Evolutionary conservation across 2,888 invertebrate genomes (phyloP).

Genomic region (Ctena decussata): DNA sequence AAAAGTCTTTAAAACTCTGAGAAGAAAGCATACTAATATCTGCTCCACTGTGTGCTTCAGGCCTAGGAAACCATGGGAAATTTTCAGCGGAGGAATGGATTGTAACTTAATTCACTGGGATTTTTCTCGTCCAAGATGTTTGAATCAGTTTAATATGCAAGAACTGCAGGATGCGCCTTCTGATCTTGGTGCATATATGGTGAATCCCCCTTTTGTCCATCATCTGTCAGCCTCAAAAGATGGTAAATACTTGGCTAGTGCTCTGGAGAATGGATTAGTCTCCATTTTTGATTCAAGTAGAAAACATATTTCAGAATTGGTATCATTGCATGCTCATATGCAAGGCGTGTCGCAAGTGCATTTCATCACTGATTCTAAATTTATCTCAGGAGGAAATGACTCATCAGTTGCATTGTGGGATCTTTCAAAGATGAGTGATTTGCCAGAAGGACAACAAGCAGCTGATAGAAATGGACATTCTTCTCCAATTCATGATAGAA

Average conservation of each 20-base stretch:
- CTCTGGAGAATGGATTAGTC: constrained; percentile 84
- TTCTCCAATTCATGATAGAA: constrained; percentile 68
- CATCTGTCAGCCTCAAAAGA: constrained; percentile 74
- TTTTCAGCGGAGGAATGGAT: constrained; percentile 84
- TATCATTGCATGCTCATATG: constrained; percentile 81
- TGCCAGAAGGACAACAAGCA: constrained; percentile 12
- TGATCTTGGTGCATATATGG: constrained; percentile 79
- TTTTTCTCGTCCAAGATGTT: constrained; percentile 79
- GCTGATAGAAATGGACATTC: constrained; percentile 62
- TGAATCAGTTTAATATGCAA: constrained; percentile 84
- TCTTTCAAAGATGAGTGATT: constrained; percentile 70
- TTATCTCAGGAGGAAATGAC: constrained; percentile 84
- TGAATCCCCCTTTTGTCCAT: constrained; percentile 85
- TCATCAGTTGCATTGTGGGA: constrained; percentile 80
- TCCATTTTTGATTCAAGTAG: constrained; percentile 80
- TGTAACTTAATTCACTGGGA: constrained; percentile 85
- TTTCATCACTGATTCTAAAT: constrained; percentile 74
- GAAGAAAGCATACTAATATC: constrained; percentile 85
- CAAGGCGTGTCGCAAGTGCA: constrained; percentile 85
- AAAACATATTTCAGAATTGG: constrained; percentile 75
- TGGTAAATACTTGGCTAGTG: constrained; percentile 80
- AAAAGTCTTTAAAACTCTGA: constrained; percentile 81
- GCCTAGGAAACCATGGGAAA: constrained; percentile 78
- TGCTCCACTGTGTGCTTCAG: constrained; percentile 83
- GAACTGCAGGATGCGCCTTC: constrained; percentile 77